phyloP scores from a whole-genome alignment of 2,888 invertebrate genomes.

The Enchytraeus crypticus region DNA sequence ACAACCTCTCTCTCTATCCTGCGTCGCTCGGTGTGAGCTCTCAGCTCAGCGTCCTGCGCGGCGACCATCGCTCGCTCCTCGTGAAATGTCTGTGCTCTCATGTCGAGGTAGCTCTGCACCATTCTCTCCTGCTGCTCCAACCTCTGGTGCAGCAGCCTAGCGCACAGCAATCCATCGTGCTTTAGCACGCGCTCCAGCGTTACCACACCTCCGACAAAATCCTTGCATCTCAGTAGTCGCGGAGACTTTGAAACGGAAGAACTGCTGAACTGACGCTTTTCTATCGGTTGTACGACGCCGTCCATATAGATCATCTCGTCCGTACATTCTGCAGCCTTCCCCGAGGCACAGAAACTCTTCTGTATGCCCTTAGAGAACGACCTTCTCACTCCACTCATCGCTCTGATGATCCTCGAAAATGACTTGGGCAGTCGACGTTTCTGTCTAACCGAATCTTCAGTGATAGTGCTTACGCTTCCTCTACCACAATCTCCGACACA shows the following conservation, averaged over 20 bases:
- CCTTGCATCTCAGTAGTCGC: not conserved
- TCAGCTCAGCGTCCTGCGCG: slow-evolving; percentile 34
- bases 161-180: slow-evolving; percentile 56
- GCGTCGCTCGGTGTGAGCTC: not conserved
- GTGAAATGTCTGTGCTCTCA: slow-evolving; percentile 55
- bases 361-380: slow-evolving; percentile 64
- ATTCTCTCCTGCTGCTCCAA: slow-evolving; percentile 69
- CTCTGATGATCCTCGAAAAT: not conserved
- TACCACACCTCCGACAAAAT: slow-evolving; percentile 8
- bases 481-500: not conserved
- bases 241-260: slow-evolving; percentile 22
- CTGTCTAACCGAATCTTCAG: not conserved
- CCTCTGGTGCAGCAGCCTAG: slow-evolving; percentile 58
- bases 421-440: not conserved
- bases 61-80: slow-evolving; percentile 35
- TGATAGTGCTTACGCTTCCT: no score
- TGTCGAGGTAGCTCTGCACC: slow-evolving; percentile 69
- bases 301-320: not conserved
- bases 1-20: slow-evolving; percentile 1
- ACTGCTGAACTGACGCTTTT: not conserved
- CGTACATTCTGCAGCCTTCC: not conserved
- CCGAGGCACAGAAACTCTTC: slow-evolving; percentile 51
- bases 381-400: not conserved
- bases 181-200: slow-evolving; percentile 1
- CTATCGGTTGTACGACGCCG: not conserved